Conservation (phyloP, 1,140 invertebrate genomes). For the Calephelis virginiensis region DNA sequence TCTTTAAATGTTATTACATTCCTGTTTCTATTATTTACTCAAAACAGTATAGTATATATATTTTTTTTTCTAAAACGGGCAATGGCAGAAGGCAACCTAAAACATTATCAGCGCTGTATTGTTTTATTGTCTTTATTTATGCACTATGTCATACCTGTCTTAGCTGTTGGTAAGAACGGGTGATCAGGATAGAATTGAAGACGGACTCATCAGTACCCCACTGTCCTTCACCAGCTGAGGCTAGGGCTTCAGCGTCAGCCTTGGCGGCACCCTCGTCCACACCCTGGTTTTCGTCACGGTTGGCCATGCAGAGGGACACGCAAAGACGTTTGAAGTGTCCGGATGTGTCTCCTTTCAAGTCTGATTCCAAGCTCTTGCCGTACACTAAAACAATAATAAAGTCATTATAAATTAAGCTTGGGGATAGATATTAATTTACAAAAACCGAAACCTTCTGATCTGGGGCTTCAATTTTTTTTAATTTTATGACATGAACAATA, state of each 20-base stretch:
- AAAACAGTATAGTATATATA: too few species aligned
- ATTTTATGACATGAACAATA: too few species aligned
- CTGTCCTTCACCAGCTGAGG: conserved; percentile 86
- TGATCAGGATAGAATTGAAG: conserved; percentile 90
- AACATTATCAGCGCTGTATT: too few species aligned
- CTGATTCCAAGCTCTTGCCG: conserved; percentile 89
- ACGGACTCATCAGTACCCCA: conserved; percentile 93
- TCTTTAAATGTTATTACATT: too few species aligned
- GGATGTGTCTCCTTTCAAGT: conserved; percentile 95
- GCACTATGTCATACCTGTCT: conserved; percentile 71
- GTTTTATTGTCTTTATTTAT: too few species aligned
- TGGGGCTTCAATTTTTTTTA: too few species aligned
- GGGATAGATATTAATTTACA: too few species aligned
- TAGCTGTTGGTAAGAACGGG: conserved; percentile 89
- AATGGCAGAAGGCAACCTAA: too few species aligned
- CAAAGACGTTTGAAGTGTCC: conserved; percentile 94
- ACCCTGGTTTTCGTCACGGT: conserved; percentile 88
- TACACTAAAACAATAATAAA: conserved; percentile 80
- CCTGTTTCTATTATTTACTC: too few species aligned
- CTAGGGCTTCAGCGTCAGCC: conserved; percentile 85
- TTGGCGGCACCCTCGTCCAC: conserved; percentile 83
- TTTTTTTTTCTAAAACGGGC: too few species aligned
- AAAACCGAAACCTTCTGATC: too few species aligned
- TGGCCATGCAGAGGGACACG: conserved; percentile 89
- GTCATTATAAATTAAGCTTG: neutral